These are phyloP conservation scores for Sebastes trivittatus DNA, from an alignment of 2,797 vertebrate genomes.

Conservation along the genomic window DNA sequence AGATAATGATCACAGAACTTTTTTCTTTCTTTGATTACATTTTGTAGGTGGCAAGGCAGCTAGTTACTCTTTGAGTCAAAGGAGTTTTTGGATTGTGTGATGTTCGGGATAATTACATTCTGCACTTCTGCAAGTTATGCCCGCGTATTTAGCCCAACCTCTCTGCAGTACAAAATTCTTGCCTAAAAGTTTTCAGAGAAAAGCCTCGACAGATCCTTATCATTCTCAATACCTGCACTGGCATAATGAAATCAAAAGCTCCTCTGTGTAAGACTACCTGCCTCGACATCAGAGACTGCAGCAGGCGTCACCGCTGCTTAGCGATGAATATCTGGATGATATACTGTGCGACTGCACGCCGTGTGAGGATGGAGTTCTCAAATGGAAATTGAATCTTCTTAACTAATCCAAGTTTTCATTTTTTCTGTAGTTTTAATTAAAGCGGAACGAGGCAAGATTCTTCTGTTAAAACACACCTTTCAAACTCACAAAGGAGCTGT, in stretches of 20 bases:
- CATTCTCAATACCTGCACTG: not conserved
- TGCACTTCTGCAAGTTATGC: slow-evolving; percentile 9
- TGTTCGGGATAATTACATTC: slow-evolving; percentile 43
- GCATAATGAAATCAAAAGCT: slow-evolving; percentile 49
- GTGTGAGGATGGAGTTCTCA: slow-evolving; percentile 24
- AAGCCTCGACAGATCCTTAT: slow-evolving; percentile 19
- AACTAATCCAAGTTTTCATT: slow-evolving; percentile 21
- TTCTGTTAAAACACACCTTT: slow-evolving; percentile 30
- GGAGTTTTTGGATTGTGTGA: slow-evolving; percentile 6
- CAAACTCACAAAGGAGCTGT: slow-evolving; percentile 9
- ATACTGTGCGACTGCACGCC: slow-evolving; percentile 24
- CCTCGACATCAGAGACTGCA: slow-evolving; percentile 49
- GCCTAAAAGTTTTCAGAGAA: slow-evolving; percentile 13
- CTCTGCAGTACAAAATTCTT: not conserved
- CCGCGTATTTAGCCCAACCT: slow-evolving; percentile 8
- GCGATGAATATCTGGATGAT: slow-evolving; percentile 38
- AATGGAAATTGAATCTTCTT: slow-evolving; percentile 44
- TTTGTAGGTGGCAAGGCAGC: not conserved
- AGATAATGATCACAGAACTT: slow-evolving; percentile 30
- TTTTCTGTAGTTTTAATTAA: slow-evolving; percentile 41
- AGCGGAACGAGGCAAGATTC: slow-evolving; percentile 22
- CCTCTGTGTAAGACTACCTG: slow-evolving; percentile 35
- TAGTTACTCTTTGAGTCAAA: slow-evolving; percentile 3
- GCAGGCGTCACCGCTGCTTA: slow-evolving; percentile 25
- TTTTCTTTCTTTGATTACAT: slow-evolving; percentile 29